These are phyloP conservation scores for Mythimna pallens DNA, from an alignment of 2,888 invertebrate species.

Conservation along the genomic window DNA sequence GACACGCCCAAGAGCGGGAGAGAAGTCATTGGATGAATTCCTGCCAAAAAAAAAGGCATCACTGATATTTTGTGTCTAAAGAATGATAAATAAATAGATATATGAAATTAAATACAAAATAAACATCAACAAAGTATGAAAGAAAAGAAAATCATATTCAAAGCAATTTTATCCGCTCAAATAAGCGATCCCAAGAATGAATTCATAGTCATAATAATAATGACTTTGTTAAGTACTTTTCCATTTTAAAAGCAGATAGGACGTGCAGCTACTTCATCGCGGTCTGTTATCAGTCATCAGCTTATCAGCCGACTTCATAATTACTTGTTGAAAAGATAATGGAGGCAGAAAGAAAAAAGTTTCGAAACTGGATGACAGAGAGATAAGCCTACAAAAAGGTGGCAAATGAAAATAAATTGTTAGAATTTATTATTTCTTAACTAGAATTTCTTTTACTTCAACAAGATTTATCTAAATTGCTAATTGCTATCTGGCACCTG, in stretches of 20 bases:
- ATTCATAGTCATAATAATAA: constrained; percentile 25
- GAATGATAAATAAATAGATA: too few species aligned
- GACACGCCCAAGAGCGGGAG: too few species aligned
- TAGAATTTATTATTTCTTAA: background rate
- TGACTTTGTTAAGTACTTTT: constrained; percentile 34
- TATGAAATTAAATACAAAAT: background rate
- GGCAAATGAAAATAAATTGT: background rate
- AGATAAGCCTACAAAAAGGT: constrained; percentile 12
- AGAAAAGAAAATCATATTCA: background rate
- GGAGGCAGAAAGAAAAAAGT: constrained; percentile 36
- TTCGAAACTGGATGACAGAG: constrained; percentile 28
- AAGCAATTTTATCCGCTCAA: constrained; percentile 18
- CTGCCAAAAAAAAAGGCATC: too few species aligned
- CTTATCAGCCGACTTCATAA: constrained; percentile 60
- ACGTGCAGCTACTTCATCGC: constrained; percentile 35
- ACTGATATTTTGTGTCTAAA: too few species aligned
- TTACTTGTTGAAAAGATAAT: constrained; percentile 52
- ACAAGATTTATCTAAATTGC: background rate
- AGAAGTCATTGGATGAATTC: too few species aligned
- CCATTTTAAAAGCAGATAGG: constrained; percentile 35
- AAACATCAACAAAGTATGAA: constrained; percentile 10
- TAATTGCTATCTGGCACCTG: background rate
- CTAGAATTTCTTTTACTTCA: background rate
- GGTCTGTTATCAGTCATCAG: constrained; percentile 57
- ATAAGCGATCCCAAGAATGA: constrained; percentile 18